Percentiles rank a stretch among this genome's conserved stretches.
Conservation (phyloP, 2,113 vertebrate genomes). For the Thinocorus orbignyianus region DNA sequence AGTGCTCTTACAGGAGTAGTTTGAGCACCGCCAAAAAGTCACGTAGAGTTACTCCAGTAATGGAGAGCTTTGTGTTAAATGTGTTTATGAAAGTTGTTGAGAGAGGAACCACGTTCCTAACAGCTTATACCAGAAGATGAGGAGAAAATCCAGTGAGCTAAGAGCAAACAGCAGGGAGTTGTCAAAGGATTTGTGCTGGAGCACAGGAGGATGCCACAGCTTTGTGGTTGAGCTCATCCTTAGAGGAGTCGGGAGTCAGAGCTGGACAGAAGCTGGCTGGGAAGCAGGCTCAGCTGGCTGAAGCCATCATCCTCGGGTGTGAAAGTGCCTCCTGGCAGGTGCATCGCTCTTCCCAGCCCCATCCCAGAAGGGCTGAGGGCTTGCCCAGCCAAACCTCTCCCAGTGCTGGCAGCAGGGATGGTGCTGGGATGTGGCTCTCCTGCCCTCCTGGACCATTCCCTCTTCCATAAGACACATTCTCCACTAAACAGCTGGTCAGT, state of each 20-base stretch:
- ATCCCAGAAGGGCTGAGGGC: rapidly evolving
- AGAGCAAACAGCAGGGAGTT: not conserved
- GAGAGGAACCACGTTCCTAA: not conserved
- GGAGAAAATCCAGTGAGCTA: not conserved
- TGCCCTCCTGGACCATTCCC: not conserved
- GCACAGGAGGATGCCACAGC: not conserved
- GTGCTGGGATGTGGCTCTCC: not conserved
- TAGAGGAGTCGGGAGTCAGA: not conserved
- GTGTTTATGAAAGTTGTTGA: not conserved
- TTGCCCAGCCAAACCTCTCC: not conserved
- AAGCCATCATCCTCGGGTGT: rapidly evolving
- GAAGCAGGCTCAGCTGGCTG: rapidly evolving
- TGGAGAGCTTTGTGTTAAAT: not conserved
- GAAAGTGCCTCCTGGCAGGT: rapidly evolving
- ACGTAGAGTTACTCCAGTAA: not conserved
- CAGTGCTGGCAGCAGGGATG: not conserved
- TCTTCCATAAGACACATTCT: not conserved
- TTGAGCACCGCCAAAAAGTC: not conserved
- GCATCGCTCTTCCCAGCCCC: rapidly evolving
- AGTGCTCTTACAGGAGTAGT: not conserved
- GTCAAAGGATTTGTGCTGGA: not conserved
- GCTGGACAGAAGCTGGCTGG: not conserved
- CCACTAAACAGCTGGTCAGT: not conserved
- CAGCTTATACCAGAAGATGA: not conserved
- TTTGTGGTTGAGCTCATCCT: not conserved